A percentile compares a stretch with the other conserved stretches of the same genome.
These are phyloP conservation scores for Phthorimaea operculella DNA, from an alignment of 1,140 invertebrate species.

Conservation along the genomic window DNA sequence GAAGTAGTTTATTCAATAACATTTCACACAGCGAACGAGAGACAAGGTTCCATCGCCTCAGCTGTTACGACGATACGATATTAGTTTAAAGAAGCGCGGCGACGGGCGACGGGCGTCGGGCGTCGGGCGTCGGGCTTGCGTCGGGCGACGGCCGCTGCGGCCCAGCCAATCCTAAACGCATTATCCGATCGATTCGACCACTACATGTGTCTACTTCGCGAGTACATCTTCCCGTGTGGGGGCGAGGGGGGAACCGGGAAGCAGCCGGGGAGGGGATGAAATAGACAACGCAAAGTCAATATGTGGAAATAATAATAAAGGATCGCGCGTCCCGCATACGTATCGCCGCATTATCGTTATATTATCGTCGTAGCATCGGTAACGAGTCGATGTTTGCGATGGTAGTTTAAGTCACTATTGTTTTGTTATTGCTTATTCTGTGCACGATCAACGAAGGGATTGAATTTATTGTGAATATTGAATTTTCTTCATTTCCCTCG, in stretches of 20 bases:
- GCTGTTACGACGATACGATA: not conserved
- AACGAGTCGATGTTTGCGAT: conserved; percentile 22
- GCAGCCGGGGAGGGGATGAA: conserved; percentile 15
- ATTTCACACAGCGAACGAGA: no score
- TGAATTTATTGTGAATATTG: conserved; percentile 5
- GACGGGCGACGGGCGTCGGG: conserved; percentile 9
- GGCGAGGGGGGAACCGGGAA: conserved; percentile 4
- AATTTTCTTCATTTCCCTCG: not conserved
- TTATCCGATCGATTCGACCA: conserved; percentile 54
- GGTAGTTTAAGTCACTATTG: conserved; percentile 23
- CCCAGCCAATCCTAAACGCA: conserved; percentile 52
- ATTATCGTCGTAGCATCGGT: conserved; percentile 36
- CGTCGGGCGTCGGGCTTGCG: conserved; percentile 12
- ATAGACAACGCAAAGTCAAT: conserved; percentile 57
- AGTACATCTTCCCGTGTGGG: conserved; percentile 34
- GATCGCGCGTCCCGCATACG: conserved; percentile 44
- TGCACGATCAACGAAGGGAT: not conserved
- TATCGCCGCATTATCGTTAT: conserved; percentile 46
- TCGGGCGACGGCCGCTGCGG: conserved; percentile 18
- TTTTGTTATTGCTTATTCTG: conserved; percentile 35
- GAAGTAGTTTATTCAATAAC: no score
- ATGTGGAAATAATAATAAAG: conserved; percentile 64
- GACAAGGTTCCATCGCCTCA: not conserved
- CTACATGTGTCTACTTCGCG: conserved; percentile 52
- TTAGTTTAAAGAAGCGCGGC: conserved; percentile 1